Percentiles rank a stretch among this genome's conserved stretches.
Evolutionary conservation across 2,797 vertebrate genomes (phyloP).

Genomic region (Sphenopsis melanotis): DNA sequence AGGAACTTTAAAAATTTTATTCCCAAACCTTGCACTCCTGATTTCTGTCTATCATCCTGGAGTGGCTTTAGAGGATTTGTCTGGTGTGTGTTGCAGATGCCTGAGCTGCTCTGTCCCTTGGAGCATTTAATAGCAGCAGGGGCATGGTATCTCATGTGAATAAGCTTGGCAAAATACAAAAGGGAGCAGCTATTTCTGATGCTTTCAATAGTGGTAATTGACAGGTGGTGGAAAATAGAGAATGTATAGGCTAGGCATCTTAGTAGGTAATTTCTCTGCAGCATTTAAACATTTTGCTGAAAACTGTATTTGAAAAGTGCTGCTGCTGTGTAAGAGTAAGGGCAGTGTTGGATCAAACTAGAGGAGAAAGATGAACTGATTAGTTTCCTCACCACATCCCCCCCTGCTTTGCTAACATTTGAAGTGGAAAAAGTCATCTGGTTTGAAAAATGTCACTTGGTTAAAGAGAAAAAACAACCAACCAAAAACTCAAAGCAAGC

Average conservation of each 20-base stretch:
- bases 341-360: neutral
- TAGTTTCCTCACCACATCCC: neutral
- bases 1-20: neutral
- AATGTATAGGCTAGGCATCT: neutral
- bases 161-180: neutral
- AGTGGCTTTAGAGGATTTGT: neutral
- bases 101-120: neutral
- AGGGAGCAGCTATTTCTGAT: neutral
- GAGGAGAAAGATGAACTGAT: constrained; percentile 7
- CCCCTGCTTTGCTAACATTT: neutral
- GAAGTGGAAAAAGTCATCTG: constrained; percentile 4
- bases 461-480: neutral
- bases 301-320: neutral
- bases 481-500: neutral
- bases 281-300: neutral
- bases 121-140: neutral
- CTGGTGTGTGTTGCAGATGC: neutral
- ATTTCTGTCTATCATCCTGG: neutral
- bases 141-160: neutral
- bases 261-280: neutral
- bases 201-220: neutral
- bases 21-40: neutral
- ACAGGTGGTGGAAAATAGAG: neutral
- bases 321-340: neutral
- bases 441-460: constrained; percentile 3